Percentiles rank a stretch among this genome's conserved stretches.
These are phyloP conservation scores for Ptilorrhoa leucosticta DNA, from an alignment of 2,113 vertebrate genomes.

Conservation along the genomic window DNA sequence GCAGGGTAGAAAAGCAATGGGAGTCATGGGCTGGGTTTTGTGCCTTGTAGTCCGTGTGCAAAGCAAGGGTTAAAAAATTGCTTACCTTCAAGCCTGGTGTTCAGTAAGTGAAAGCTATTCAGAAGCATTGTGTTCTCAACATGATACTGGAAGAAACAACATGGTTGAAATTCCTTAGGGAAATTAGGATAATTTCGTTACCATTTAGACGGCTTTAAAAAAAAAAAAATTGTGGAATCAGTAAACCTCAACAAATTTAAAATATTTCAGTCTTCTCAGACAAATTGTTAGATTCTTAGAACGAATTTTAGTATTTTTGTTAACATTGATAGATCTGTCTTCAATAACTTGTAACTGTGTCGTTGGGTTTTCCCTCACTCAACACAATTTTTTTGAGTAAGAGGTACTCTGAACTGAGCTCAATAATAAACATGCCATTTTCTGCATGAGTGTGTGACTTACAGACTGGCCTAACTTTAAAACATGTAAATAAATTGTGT, in stretches of 20 bases:
- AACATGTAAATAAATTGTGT: not conserved
- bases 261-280: not conserved
- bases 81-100: not conserved
- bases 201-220: not conserved
- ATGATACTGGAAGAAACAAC: not conserved
- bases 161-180: not conserved
- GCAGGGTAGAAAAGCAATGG: not conserved
- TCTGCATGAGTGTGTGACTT: not conserved
- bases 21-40: not conserved
- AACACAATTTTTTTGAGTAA: not conserved
- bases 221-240: not conserved
- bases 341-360: not conserved
- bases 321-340: not conserved
- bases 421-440: not conserved
- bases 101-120: not conserved
- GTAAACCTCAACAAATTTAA: not conserved
- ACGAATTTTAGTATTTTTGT: not conserved
- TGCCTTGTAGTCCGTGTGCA: not conserved
- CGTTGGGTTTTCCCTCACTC: not conserved
- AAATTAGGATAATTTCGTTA: not conserved
- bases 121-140: not conserved
- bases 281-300: not conserved
- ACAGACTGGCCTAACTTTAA: not conserved
- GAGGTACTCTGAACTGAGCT: not conserved
- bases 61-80: constrained; percentile 21